phyloP scores from a whole-genome alignment of 2,797 vertebrate genomes.

The Mus spretus region DNA sequence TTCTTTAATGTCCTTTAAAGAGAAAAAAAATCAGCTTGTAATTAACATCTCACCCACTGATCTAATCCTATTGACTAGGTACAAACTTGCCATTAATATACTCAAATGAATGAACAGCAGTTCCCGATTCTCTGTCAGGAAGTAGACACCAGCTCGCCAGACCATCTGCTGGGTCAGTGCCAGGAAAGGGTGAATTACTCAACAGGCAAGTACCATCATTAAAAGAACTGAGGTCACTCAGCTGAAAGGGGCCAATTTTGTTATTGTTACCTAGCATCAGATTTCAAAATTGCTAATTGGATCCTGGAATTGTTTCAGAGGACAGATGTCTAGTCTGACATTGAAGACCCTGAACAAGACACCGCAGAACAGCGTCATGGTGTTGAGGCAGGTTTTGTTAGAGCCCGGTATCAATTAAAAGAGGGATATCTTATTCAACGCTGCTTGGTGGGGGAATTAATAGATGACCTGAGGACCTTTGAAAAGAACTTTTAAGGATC shows the following conservation, averaged over 20 bases:
- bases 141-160: slow-evolving; percentile 59
- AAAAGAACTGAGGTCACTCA: slow-evolving; percentile 62
- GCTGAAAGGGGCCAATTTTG: slow-evolving; percentile 60
- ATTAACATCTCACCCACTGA: slow-evolving; percentile 70
- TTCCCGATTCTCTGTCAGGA: slow-evolving; percentile 62
- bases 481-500: background rate
- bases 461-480: background rate
- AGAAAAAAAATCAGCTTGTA: slow-evolving; percentile 54
- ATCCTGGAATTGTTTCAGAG: slow-evolving; percentile 55
- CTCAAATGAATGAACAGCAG: slow-evolving; percentile 64
- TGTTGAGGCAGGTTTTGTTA: background rate
- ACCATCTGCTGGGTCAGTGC: slow-evolving; percentile 55
- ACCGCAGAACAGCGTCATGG: background rate
- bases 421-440: background rate
- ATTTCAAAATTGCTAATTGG: slow-evolving; percentile 70
- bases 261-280: slow-evolving; percentile 51
- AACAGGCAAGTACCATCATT: slow-evolving; percentile 54
- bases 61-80: slow-evolving; percentile 67
- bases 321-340: slow-evolving; percentile 35
- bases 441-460: slow-evolving; percentile 1
- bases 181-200: slow-evolving; percentile 65
- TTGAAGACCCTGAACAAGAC: background rate
- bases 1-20: slow-evolving; percentile 24
- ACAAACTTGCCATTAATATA: slow-evolving; percentile 71
- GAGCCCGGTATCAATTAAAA: slow-evolving; percentile 21